Percentiles rank a stretch among this genome's conserved stretches.
Conservation (phyloP, 2,113 vertebrate species). For the Brachyhypopomus gauderio region DNA sequence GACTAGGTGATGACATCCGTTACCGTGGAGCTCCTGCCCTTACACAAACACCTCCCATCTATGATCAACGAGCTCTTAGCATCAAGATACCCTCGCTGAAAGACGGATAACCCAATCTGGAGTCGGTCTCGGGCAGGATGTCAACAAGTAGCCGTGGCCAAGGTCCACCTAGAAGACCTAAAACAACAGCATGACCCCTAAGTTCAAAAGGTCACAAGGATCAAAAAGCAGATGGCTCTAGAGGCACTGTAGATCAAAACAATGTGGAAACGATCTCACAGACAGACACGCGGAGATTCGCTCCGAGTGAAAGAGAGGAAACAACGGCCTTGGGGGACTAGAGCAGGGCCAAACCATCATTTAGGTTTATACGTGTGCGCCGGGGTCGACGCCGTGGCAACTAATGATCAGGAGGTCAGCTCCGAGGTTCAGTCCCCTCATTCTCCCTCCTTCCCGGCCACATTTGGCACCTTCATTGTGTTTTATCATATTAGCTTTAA, state of each 20-base stretch:
- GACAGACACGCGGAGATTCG: not conserved
- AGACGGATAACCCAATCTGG: conserved; percentile 41
- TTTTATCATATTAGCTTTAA: conserved; percentile 55
- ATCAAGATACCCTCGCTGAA: conserved; percentile 43
- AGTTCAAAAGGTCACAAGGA: not conserved
- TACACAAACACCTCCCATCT: conserved; percentile 35
- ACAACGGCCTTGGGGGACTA: not conserved
- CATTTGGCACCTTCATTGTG: conserved; percentile 32
- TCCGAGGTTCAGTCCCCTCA: not conserved
- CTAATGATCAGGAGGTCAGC: conserved; percentile 48
- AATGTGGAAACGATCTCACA: not conserved
- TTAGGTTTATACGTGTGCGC: conserved; percentile 25
- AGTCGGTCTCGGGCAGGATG: conserved; percentile 25
- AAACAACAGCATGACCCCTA: not conserved
- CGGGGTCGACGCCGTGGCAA: conserved; percentile 16
- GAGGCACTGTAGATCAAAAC: not conserved
- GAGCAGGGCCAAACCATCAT: not conserved
- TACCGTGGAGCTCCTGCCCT: conserved; percentile 33
- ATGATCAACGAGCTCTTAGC: conserved; percentile 53
- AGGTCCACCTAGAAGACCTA: not conserved
- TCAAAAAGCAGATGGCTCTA: not conserved
- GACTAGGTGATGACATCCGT: conserved; percentile 47
- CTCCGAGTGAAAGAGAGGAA: not conserved
- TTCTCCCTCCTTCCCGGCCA: conserved; percentile 26
- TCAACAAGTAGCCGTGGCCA: conserved; percentile 20